phyloP scores from a whole-genome alignment of 2,797 vertebrate species.

The Pelobates cultripes region DNA sequence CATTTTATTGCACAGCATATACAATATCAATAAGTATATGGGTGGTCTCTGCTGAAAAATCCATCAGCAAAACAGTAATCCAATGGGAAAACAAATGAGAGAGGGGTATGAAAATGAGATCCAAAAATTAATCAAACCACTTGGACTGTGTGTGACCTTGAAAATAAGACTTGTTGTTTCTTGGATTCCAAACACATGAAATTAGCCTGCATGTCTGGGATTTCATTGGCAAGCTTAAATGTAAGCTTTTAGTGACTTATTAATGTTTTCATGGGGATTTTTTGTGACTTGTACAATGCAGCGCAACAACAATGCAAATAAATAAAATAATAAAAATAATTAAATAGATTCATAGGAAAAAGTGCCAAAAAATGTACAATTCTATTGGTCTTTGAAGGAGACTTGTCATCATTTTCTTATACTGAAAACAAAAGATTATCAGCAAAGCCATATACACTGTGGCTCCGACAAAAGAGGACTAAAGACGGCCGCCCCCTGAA shows the following conservation, averaged over 20 bases:
- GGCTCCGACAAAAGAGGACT: no score
- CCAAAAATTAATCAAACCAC: constrained; percentile 45
- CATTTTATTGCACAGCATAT: neutral
- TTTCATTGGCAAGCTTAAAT: constrained; percentile 4
- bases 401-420: no score
- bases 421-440: no score
- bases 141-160: constrained; percentile 35
- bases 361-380: no score
- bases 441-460: no score
- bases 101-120: constrained; percentile 13
- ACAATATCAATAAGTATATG: constrained; percentile 22
- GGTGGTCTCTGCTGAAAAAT: constrained; percentile 35
- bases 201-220: constrained; percentile 7
- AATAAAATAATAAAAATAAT: neutral
- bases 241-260: neutral
- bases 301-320: neutral
- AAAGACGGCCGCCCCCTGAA: no score
- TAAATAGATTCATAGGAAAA: neutral
- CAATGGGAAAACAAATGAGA: constrained; percentile 31
- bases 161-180: constrained; percentile 17
- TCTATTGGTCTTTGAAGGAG: no score
- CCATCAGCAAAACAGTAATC: constrained; percentile 25
- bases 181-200: constrained; percentile 17
- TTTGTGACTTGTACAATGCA: neutral
- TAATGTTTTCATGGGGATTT: neutral